Percentiles rank a stretch among this genome's conserved stretches.
phyloP scores from a whole-genome alignment of 2,113 vertebrate species.

The Eublepharis macularius region DNA sequence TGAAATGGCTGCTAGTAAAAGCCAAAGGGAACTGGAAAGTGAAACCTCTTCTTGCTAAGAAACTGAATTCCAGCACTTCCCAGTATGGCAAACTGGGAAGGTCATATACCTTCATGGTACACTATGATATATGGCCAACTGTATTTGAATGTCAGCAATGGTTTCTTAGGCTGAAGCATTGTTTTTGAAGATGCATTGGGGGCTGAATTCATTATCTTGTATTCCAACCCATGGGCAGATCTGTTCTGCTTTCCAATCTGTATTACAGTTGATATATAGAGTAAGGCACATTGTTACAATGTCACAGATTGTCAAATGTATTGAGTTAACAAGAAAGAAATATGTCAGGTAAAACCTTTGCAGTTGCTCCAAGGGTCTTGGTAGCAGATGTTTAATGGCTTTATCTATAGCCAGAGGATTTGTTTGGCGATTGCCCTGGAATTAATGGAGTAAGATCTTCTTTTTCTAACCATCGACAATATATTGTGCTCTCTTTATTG shows the following conservation, averaged over 20 bases:
- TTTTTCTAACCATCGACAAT: neutral
- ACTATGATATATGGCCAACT: neutral
- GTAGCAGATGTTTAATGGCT: neutral
- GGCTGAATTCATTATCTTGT: neutral
- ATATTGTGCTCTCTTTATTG: neutral
- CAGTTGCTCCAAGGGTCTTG: neutral
- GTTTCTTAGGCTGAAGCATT: neutral
- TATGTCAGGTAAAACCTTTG: neutral
- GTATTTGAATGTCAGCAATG: conserved; percentile 3
- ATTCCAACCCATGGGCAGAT: neutral
- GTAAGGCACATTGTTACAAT: neutral
- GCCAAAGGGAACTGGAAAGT: too few relatives aligned
- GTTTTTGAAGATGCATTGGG: neutral
- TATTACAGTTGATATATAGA: neutral
- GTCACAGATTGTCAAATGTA: conserved; percentile 1
- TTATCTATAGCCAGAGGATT: neutral
- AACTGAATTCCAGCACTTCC: too few relatives aligned
- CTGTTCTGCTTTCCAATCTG: neutral
- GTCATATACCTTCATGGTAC: too few relatives aligned
- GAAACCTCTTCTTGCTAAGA: too few relatives aligned
- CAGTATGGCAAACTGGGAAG: too few relatives aligned
- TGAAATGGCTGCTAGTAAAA: too few relatives aligned
- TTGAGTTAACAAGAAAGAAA: conserved; percentile 22
- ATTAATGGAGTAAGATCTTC: conserved; percentile 1
- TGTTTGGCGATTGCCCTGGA: neutral